Base-by-base conservation (phyloP, 2,797 vertebrate species). In the Aeoliscus strigatus region DNA sequence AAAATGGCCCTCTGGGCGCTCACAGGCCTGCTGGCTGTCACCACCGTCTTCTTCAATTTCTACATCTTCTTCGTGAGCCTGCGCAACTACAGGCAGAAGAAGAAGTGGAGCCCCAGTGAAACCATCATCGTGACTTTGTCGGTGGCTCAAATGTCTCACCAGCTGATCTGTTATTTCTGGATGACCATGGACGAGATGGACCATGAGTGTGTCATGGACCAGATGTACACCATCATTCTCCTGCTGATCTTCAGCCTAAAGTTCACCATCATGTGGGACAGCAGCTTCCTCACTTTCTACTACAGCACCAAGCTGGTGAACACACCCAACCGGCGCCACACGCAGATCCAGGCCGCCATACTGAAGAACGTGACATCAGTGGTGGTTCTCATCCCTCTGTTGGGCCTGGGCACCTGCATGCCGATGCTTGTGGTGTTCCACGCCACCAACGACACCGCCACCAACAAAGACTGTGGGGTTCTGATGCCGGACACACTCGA, bases 291-390 rank as follows among this genome's bases (percentile, higher is more conserved):
- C 35, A 79, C 84, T 0, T 89, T 89, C 24, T 89, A 84, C 76
- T 89, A 87, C 61, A 87, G 84, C 77, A 86, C 73, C 51, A 90
- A 89, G 60, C 79, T 90, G 59, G 87, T 88, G 57, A 74, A 33
- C 52, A 55, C 74, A 2, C 83, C 84, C 18, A 85, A 85, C n/a
- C 75, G 45, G 14, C 87, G 85, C 75, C 86, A 85, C 75, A 77
- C 79, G 0, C 66, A 63, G 6, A 70, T 84, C 32, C 86, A 87
- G 49, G 75, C 60, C 2, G 12, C 30, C 54, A 80, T 88, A 66
- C 57, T 89, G 30, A 84, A 81, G 33, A 86, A 88, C 1, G 77
- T 81, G 4, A 73, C 68, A 31, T 16, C 70, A 0, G 75, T 42
- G 0, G 39, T 87, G 14, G 15, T 72, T 0, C 31, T 87, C 40